These are phyloP conservation scores for Pasiphila rectangulata DNA, from an alignment of 2,888 invertebrate species.

Conservation along the genomic window DNA sequence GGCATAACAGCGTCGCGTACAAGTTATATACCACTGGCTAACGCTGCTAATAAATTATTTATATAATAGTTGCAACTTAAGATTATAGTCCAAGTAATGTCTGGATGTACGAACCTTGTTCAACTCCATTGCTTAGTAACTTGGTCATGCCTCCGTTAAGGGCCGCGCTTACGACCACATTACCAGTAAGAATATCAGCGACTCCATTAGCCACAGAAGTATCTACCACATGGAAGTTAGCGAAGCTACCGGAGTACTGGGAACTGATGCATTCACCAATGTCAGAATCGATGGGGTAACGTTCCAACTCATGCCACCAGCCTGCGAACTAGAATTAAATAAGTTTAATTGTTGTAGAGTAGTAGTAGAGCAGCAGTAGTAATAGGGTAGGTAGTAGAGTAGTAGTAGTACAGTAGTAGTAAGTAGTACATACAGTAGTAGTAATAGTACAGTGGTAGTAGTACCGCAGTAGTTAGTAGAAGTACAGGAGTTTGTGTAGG, in stretches of 20 bases:
- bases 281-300: conserved; percentile 48
- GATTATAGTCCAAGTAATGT: too few species aligned
- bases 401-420: too few species aligned
- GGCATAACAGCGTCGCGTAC: too few species aligned
- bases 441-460: too few species aligned
- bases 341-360: background rate
- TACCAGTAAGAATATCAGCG: conserved; percentile 41
- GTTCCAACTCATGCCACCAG: conserved; percentile 69
- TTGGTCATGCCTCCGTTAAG: conserved; percentile 50
- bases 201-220: conserved; percentile 44
- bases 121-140: conserved; percentile 34
- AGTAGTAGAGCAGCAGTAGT: background rate
- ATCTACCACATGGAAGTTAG: conserved; percentile 46
- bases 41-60: too few species aligned
- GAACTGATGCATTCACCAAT: conserved; percentile 58
- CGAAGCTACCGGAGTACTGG: conserved; percentile 40
- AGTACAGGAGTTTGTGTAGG: too few species aligned
- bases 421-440: too few species aligned
- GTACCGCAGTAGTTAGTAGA: too few species aligned
- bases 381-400: background rate
- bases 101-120: conserved; percentile 37
- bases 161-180: conserved; percentile 40
- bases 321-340: conserved; percentile 53
- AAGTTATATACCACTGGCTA: too few species aligned
- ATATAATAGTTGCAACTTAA: too few species aligned